A percentile compares a stretch with the other conserved stretches of the same genome.
Conservation (phyloP, 2,113 vertebrate species). For the Malurus elegans region DNA sequence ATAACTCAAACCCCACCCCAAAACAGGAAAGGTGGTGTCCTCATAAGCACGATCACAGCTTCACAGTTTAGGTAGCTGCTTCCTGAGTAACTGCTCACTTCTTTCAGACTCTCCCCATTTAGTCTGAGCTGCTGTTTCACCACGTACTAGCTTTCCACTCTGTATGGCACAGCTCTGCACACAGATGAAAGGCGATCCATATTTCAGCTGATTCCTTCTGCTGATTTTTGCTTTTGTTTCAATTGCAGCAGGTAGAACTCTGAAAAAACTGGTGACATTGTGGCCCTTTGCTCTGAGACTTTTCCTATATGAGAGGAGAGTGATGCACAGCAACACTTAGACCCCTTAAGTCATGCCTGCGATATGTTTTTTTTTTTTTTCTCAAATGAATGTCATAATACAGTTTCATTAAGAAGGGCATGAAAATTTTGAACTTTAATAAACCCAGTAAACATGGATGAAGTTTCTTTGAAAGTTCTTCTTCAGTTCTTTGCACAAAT, state of each 20-base stretch:
- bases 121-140: not conserved
- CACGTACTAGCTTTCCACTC: rapidly evolving
- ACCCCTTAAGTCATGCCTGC: conserved; percentile 50
- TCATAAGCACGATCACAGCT: not conserved
- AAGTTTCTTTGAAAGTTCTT: not conserved
- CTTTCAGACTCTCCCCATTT: not conserved
- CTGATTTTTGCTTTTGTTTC: not conserved
- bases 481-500: not conserved
- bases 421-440: not conserved
- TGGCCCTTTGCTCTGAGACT: not conserved
- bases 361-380: not conserved
- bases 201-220: not conserved
- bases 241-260: not conserved
- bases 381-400: not conserved
- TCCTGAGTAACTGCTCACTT: not conserved
- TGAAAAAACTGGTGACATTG: rapidly evolving
- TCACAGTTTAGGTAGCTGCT: not conserved
- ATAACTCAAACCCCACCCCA: not conserved
- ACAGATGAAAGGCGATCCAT: not conserved
- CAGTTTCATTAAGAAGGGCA: not conserved
- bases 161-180: not conserved
- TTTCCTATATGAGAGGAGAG: conserved; percentile 81
- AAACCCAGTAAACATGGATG: not conserved
- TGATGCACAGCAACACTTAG: conserved; percentile 78
- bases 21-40: not conserved